Conservation (phyloP, 2,888 invertebrate genomes). For the Lampropteryx suffumata region DNA sequence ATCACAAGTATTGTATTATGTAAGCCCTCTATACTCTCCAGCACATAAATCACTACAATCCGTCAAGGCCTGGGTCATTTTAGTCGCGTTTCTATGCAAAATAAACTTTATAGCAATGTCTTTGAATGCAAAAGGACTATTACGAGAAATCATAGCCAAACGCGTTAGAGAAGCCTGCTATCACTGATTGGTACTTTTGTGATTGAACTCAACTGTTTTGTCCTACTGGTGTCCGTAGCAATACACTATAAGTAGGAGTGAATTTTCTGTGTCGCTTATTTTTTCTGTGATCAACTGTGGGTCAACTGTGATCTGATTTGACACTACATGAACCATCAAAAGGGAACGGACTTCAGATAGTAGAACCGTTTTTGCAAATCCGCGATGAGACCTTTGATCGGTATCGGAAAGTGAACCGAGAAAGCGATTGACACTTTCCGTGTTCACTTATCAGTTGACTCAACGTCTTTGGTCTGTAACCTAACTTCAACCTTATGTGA, state of each 20-base stretch:
- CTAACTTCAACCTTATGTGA: slow-evolving; percentile 52
- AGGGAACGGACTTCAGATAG: slow-evolving; percentile 48
- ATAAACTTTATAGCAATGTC: background rate
- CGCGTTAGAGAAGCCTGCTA: no score
- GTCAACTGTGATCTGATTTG: slow-evolving; percentile 49
- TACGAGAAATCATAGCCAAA: no score
- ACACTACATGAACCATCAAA: slow-evolving; percentile 64
- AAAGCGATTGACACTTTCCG: slow-evolving; percentile 67
- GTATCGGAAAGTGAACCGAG: slow-evolving; percentile 66
- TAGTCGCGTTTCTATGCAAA: background rate
- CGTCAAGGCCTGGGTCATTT: slow-evolving; percentile 33
- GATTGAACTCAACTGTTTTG: no score
- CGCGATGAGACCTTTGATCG: slow-evolving; percentile 67
- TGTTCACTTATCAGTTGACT: slow-evolving; percentile 63
- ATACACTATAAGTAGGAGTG: no score
- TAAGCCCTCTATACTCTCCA: slow-evolving; percentile 34
- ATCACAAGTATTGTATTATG: slow-evolving; percentile 60
- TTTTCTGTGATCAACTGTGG: background rate
- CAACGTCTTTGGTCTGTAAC: slow-evolving; percentile 32
- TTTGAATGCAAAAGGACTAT: background rate
- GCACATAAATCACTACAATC: slow-evolving; percentile 64
- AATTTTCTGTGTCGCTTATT: background rate
- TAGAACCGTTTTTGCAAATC: slow-evolving; percentile 59
- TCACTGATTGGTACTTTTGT: no score
- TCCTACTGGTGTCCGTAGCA: no score